Evolutionary conservation across 2,113 vertebrate species (phyloP).

Genomic region (Stercorarius parasiticus): DNA sequence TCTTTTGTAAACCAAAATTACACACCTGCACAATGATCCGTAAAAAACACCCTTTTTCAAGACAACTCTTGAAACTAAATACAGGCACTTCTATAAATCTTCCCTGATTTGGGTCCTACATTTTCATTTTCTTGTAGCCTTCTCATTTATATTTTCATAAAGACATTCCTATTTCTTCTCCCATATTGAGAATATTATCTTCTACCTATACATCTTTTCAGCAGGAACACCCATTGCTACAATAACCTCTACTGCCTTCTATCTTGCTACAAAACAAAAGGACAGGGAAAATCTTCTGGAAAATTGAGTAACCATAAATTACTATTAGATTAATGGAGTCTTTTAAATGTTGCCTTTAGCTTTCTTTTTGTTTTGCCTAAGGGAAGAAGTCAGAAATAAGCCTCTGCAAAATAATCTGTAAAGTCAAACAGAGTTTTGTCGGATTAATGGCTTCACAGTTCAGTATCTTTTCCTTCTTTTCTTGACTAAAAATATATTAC

Average conservation of each 20-base stretch:
- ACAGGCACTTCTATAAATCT: not conserved
- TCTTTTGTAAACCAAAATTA: not conserved
- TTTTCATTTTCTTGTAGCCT: slow-evolving; percentile 1
- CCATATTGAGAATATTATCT: not conserved
- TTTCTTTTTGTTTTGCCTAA: not conserved
- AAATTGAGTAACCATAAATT: slow-evolving; percentile 6
- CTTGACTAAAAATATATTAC: not conserved
- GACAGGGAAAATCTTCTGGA: not conserved
- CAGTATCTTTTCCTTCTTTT: not conserved
- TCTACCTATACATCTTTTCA: not conserved
- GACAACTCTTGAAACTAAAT: not conserved
- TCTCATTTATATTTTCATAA: slow-evolving; percentile 16
- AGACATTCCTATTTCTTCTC: not conserved
- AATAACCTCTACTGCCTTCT: not conserved
- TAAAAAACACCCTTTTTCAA: not conserved
- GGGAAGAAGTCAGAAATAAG: not conserved
- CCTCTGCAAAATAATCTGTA: not conserved
- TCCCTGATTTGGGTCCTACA: not conserved
- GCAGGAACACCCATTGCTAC: not conserved
- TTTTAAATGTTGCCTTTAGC: slow-evolving; percentile 2
- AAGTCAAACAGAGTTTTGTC: not conserved
- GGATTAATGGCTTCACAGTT: not conserved
- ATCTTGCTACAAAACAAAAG: not conserved
- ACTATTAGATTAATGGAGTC: not conserved
- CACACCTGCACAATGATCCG: not conserved